These are phyloP conservation scores for Parnassius apollo DNA, from an alignment of 2,888 invertebrate genomes.

Conservation along the genomic window DNA sequence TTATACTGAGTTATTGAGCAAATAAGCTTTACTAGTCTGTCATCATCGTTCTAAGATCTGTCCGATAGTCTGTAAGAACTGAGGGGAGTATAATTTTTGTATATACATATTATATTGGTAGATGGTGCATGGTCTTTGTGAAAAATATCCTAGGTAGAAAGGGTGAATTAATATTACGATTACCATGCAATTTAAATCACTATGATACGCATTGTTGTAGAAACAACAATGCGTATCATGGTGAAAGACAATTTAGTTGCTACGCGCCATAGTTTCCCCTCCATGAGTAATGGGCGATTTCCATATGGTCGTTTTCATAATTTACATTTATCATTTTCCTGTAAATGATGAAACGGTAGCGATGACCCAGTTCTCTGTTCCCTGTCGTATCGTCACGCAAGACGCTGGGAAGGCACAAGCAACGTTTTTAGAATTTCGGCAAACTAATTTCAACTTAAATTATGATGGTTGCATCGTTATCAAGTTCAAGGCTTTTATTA, in stretches of 20 bases:
- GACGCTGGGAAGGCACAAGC: conserved; percentile 37
- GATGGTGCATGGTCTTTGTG: too few species aligned
- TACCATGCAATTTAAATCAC: background rate
- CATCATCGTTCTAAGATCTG: too few species aligned
- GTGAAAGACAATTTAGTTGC: conserved; percentile 5
- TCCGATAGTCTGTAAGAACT: too few species aligned
- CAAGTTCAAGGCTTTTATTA: conserved; percentile 1
- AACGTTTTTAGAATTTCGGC: conserved; percentile 32
- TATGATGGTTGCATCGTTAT: conserved; percentile 15
- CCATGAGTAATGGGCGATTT: conserved; percentile 11
- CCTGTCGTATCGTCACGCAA: conserved; percentile 55
- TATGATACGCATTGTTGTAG: too few species aligned
- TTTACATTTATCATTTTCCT: conserved; percentile 62
- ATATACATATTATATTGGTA: too few species aligned
- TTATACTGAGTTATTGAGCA: too few species aligned
- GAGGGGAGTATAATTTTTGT: too few species aligned
- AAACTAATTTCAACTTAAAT: conserved; percentile 39
- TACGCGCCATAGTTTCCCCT: conserved; percentile 13
- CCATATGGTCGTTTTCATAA: conserved; percentile 45
- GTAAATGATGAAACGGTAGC: conserved; percentile 56
- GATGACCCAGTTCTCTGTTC: conserved; percentile 63
- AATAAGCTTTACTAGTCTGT: too few species aligned
- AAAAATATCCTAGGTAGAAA: too few species aligned
- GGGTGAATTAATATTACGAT: too few species aligned
- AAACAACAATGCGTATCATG: background rate